Percentiles rank a stretch among this genome's conserved stretches.
These are phyloP conservation scores for Mimachlamys varia DNA, from an alignment of 2,888 invertebrate genomes.

Conservation along the genomic window DNA sequence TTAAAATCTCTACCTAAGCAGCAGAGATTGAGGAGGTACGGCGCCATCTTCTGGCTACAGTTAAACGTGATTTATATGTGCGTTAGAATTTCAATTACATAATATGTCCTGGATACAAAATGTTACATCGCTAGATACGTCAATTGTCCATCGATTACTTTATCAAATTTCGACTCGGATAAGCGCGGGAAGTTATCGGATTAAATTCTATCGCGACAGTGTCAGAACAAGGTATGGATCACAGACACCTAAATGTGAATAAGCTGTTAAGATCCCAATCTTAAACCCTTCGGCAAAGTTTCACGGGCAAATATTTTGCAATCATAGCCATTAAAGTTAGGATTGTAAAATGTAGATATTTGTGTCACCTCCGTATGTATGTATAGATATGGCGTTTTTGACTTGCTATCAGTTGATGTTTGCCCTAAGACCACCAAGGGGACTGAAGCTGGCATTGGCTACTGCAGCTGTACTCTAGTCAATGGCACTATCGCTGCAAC, in stretches of 20 bases:
- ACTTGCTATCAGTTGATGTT: neutral
- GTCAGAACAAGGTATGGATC: neutral
- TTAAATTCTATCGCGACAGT: neutral
- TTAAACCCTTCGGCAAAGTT: neutral
- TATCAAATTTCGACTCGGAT: constrained; percentile 36
- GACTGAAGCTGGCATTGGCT: neutral
- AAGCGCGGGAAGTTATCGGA: constrained; percentile 3
- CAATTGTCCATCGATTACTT: constrained; percentile 29
- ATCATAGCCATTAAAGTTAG: constrained; percentile 28
- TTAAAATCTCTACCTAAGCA: constrained; percentile 15
- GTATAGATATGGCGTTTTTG: constrained; percentile 20
- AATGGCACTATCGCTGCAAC: neutral
- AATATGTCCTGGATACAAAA: constrained; percentile 19
- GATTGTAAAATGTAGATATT: constrained; percentile 34
- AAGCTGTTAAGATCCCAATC: constrained; percentile 34
- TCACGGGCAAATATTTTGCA: constrained; percentile 20
- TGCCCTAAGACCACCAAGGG: neutral
- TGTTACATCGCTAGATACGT: neutral
- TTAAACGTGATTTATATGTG: constrained; percentile 26
- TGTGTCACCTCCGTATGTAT: neutral
- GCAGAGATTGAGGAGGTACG: constrained; percentile 15
- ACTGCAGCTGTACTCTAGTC: neutral
- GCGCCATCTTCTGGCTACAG: constrained; percentile 19
- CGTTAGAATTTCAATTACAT: constrained; percentile 34
- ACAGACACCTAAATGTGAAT: constrained; percentile 27